Base-by-base conservation (phyloP, 64 coral and sea anemone species). In the Pachyseris speciosa region DNA sequence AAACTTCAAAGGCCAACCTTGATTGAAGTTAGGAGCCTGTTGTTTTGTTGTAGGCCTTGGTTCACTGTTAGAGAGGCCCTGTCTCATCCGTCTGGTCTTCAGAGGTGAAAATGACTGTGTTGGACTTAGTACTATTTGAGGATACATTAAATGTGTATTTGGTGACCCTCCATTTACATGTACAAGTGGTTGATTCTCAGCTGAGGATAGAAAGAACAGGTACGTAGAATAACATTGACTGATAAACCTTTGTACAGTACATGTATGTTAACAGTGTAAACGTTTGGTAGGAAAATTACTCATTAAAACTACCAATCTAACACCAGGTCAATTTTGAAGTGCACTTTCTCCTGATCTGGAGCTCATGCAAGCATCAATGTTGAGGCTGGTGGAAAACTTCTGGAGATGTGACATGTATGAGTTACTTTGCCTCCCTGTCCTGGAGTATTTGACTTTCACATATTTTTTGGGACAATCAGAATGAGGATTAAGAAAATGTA, bases 71-170 rank as follows among this genome's bases (percentile, higher is more conserved):
- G 94, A 76, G 5, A 89, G 42, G 68, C 48, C 65, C 15, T 93
- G 90, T 68, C 90, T 83, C 44, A 88, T 87, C 26, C 60, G 80
- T 57, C 94, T 96, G 84, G 94, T 96, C 57, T 96, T 96, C 4
- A 92, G 48, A 72, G 94, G 90, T 60, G 94, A 96, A 70, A 88
- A 66, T 9, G 69, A 85, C 59, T 92, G 85, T 27, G 50, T 37
- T 41, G 77, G 77, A 63, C 51, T 81, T 31, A 81, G 10, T 4
- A 28, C 31, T 22, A 79, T 58, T 5, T 58, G 50, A 37, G 75
- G 77, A 36, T 60, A 33, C 52, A 81, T 42, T 11, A 81, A 39
- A 63, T 59, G 77, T 27, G 12, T 5, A 52, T 55, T 75, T 67
- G 90, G 83, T 51, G 90, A 92, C 34, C 83, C 83, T 78, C 91